Evolutionary conservation across 2,888 invertebrate genomes (phyloP).

Genomic region (Disparrhopalites patrizii): DNA sequence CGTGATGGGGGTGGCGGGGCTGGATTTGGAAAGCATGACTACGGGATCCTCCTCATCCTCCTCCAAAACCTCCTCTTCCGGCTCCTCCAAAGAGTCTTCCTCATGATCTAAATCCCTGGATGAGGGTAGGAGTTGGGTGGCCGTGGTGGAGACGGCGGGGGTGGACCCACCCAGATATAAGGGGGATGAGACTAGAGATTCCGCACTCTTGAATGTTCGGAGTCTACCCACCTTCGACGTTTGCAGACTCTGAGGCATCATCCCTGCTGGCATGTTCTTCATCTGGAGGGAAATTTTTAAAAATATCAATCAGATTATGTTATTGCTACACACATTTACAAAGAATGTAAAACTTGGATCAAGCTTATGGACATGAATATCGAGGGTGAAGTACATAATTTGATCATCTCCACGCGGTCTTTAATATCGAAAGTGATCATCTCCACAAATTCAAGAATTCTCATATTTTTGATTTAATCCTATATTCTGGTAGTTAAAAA

Average conservation of each 20-base stretch:
- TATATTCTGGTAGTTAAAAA: no score
- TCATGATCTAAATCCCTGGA: conserved; percentile 12
- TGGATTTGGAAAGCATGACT: conserved; percentile 36
- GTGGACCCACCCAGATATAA: conserved; percentile 21
- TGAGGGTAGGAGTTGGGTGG: background rate
- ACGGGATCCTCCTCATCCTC: background rate
- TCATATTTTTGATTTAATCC: no score
- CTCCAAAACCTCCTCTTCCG: conserved; percentile 28
- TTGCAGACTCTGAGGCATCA: conserved; percentile 35
- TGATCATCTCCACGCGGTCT: no score
- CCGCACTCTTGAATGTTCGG: conserved; percentile 67
- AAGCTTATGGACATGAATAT: no score
- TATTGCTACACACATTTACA: no score
- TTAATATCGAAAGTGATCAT: no score
- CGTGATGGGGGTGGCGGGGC: conserved; percentile 43
- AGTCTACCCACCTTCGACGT: conserved; percentile 52
- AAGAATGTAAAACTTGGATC: no score
- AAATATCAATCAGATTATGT: no score
- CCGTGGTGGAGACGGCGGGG: background rate
- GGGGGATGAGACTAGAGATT: conserved; percentile 58
- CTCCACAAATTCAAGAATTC: no score
- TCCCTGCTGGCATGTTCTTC: conserved; percentile 37
- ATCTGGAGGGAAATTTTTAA: conserved; percentile 31
- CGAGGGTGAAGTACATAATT: no score
- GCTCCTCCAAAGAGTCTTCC: conserved; percentile 32